Conservation (phyloP, 92 coral and sea anemone genomes). For the Phymanthus crucifer region DNA sequence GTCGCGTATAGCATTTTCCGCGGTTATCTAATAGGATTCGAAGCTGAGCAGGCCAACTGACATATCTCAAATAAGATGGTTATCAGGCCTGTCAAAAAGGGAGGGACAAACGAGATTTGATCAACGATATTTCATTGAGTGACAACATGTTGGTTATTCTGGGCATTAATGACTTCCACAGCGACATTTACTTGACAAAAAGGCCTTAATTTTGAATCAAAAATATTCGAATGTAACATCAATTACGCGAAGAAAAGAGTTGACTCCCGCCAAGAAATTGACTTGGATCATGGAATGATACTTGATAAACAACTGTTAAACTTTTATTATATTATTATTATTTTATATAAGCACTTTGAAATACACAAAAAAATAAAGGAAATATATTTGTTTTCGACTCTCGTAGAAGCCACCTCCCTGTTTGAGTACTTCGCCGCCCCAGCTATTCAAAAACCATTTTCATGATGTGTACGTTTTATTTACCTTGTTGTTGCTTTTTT, state of each 20-base stretch:
- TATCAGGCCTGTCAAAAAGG: conserved; percentile 67
- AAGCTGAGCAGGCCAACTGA: conserved; percentile 23
- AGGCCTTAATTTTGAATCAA: conserved; percentile 2
- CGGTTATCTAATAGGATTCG: conserved; percentile 18
- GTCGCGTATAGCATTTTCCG: conserved; percentile 22
- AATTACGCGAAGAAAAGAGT: not conserved
- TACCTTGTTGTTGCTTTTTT: not conserved
- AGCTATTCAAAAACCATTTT: conserved; percentile 6
- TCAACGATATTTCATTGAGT: conserved; percentile 83
- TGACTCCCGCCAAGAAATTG: not conserved
- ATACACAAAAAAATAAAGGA: not conserved
- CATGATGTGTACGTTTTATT: not conserved
- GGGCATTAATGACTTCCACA: conserved; percentile 48
- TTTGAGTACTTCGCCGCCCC: conserved; percentile 17
- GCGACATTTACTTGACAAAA: conserved; percentile 28
- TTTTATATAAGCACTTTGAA: too few relatives aligned
- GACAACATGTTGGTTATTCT: conserved; percentile 56
- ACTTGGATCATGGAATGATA: not conserved
- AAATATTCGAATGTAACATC: not conserved
- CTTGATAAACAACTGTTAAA: not conserved
- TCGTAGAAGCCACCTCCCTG: not conserved
- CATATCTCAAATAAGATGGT: conserved; percentile 42
- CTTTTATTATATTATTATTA: too few relatives aligned
- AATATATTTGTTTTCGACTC: too few relatives aligned
- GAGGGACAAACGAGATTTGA: conserved; percentile 66